Conservation (phyloP, 2,113 vertebrate genomes). For the Semnornis frantzii region DNA sequence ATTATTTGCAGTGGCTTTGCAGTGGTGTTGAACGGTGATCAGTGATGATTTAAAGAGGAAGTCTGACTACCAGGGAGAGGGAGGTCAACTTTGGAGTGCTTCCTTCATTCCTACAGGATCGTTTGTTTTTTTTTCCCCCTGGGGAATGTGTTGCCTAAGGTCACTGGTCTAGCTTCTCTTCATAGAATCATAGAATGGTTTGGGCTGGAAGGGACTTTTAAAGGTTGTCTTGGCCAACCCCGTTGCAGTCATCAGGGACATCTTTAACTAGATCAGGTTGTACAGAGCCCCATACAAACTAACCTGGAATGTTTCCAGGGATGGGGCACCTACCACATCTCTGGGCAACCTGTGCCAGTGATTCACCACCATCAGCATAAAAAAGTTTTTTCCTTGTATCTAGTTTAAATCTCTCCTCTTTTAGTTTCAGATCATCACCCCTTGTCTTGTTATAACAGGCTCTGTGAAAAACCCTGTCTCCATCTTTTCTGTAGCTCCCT, state of each 20-base stretch:
- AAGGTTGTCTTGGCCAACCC: neutral
- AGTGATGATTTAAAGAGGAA: neutral
- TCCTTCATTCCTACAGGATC: neutral
- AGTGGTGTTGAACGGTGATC: neutral
- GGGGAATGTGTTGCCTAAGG: accelerated
- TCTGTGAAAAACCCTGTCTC: neutral
- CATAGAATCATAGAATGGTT: neutral
- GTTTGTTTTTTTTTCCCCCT: neutral
- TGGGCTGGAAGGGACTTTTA: neutral
- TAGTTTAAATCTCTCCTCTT: neutral
- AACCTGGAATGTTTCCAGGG: neutral
- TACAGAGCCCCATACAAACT: neutral
- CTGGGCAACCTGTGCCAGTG: neutral
- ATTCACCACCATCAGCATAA: neutral
- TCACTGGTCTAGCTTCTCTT: neutral
- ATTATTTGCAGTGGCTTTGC: neutral
- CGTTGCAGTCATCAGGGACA: neutral
- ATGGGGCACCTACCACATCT: neutral
- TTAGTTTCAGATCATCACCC: neutral
- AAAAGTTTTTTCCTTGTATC: neutral
- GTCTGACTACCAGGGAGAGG: neutral
- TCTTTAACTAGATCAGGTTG: neutral
- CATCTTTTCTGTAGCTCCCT: neutral
- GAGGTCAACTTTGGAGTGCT: neutral
- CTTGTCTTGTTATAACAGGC: neutral